A percentile compares a stretch with the other conserved stretches of the same genome.
These are phyloP conservation scores for Nymphalis urticae DNA, from an alignment of 2,888 invertebrate genomes.

Conservation along the genomic window DNA sequence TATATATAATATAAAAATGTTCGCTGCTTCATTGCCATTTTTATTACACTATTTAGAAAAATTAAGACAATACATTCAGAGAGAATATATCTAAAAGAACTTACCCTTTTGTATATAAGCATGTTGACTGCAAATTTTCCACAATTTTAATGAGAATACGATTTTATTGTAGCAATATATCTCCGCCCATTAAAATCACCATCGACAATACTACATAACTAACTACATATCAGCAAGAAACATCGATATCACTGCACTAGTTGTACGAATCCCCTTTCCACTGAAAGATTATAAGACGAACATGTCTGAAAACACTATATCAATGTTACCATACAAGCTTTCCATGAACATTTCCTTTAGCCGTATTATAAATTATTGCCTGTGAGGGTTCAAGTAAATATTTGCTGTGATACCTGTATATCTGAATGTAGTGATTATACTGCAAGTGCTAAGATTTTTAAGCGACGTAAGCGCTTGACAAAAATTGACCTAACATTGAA, in stretches of 20 bases:
- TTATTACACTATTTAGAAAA: background rate
- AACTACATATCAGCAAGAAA: constrained; percentile 32
- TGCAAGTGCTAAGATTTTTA: background rate
- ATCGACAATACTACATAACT: constrained; percentile 9
- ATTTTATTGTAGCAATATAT: constrained; percentile 5
- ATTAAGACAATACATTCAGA: background rate
- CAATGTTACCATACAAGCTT: background rate
- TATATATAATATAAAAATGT: too few relatives aligned
- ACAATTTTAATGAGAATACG: constrained; percentile 1
- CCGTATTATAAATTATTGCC: constrained; percentile 49
- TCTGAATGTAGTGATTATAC: constrained; percentile 14
- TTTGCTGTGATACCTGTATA: constrained; percentile 50
- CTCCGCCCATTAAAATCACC: constrained; percentile 8
- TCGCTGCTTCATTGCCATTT: too few relatives aligned
- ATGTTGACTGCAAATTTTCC: background rate
- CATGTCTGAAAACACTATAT: constrained; percentile 34
- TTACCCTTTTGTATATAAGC: background rate
- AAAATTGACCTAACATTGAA: background rate
- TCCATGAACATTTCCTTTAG: constrained; percentile 41
- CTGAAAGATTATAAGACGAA: constrained; percentile 47
- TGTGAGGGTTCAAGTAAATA: constrained; percentile 50
- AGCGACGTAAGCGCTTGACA: constrained; percentile 16
- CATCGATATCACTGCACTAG: constrained; percentile 47
- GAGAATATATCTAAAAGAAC: background rate
- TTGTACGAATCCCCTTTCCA: constrained; percentile 51